These are phyloP conservation scores for Eristalis arbustorum DNA, from an alignment of 2,888 invertebrate species.

Conservation along the genomic window DNA sequence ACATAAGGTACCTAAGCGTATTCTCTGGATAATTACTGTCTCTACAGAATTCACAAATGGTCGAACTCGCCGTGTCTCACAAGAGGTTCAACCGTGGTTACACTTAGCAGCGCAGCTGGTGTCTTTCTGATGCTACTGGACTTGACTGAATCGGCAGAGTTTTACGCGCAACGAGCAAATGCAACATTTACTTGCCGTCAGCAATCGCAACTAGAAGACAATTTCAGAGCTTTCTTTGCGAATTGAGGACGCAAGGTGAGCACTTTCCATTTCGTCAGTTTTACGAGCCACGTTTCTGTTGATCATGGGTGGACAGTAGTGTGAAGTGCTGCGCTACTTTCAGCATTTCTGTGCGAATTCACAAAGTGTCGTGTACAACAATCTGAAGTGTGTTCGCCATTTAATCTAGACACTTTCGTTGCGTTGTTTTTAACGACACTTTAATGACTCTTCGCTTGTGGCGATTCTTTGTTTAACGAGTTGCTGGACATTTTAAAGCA, in stretches of 20 bases:
- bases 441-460: too few relatives aligned
- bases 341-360: neutral
- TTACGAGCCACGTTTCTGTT: neutral
- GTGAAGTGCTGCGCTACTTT: neutral
- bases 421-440: too few relatives aligned
- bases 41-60: neutral
- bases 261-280: neutral
- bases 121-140: neutral
- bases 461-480: too few relatives aligned
- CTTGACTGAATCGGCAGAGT: neutral
- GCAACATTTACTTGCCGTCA: neutral
- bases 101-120: neutral
- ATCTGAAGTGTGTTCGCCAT: neutral
- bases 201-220: neutral
- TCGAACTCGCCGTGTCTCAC: neutral
- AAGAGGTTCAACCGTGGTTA: neutral
- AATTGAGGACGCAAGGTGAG: neutral
- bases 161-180: neutral
- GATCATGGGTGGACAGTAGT: neutral
- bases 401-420: neutral
- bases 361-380: neutral
- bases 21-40: neutral
- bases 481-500: too few relatives aligned
- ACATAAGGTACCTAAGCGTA: neutral
- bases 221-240: neutral